Base-by-base conservation (phyloP, 2,113 vertebrate genomes). In the Setophaga coronata region DNA sequence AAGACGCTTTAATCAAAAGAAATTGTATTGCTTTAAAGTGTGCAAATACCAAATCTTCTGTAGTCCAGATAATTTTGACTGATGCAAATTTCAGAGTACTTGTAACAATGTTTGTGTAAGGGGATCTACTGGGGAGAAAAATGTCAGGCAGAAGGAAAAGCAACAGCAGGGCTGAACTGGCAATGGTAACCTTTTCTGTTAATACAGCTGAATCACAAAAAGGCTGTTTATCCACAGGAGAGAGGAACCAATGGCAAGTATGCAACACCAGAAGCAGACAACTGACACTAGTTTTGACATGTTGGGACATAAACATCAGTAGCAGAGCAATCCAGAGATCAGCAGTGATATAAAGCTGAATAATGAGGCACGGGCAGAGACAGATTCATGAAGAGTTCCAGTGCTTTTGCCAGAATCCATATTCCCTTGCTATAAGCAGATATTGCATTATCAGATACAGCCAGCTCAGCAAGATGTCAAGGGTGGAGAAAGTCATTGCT, bases 401-500 rank as follows among this genome's bases (percentile, higher is more conserved):
- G 43, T 47, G 51, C 60, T 93, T 95, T 93, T 0, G 0, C 85
- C 62, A 83, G 71, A 94, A 95, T 77, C 78, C 67, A 80, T 82
- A 95, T 73, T 94, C 43, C 34, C 64, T 90, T 90, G 47, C 45
- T 93, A 82, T 77, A 33, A 91, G 71, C 34, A 88, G 86, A 77
- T 85, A 93, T 50, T 6, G 2, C 40, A 42, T 85, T 94, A 89
- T 82, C 36, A 4, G 79, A 88, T 77, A 83, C 62, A 90, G 74
- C 67, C 80, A 94, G 76, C 88, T 96, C 93, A 94, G 85, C 93
- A 96, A 94, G 88, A 77, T 90, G 40, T 95, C 94, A 97, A 97
- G 94, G 91, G 53, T 96, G 95, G 72, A 91, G 94, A 96, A 96
- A 97, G 94, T 95, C 94, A 91, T 94, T 82, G 65, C 91, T 87